Base-by-base conservation (phyloP, 2,797 vertebrate genomes). In the Sorex maritimensis region DNA sequence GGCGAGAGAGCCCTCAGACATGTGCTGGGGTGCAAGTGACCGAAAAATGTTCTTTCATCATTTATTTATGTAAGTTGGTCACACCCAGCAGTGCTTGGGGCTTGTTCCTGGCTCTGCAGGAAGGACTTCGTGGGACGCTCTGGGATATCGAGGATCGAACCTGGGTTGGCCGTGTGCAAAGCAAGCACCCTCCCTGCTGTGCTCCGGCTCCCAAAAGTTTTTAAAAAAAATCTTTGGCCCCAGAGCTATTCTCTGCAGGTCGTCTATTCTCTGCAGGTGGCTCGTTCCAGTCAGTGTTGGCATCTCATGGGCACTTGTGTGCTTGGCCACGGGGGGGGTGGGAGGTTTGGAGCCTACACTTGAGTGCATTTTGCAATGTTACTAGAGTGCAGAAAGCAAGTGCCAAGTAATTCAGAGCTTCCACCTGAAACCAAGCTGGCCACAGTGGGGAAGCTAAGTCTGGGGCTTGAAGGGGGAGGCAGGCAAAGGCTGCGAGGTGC, bases 151-250 rank as follows among this genome's bases (percentile, higher is more conserved):
- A 1, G 17, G 88, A 80, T 61, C 58, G 6, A 23, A 19, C 17
- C 58, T 19, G 21, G 15, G 58, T 61, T 17, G 6, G 58, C 4
- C 55, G 21, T 21, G 19, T 61, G 19, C 17, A 23, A 61, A 61
- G 19, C 15, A 61, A 61, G 21, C 6, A 6, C 21, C 19, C 17
- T 61, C 58, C 15, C 58, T 21, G 58, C 58, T 46, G 68, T 81
- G 44, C 74, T 52, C 49, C 49, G 11, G 13, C 49, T 14, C 49
- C 49, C 49, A 52, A 44, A 65, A 19, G 46, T 69, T 86, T 83
- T 74, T 49, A 52, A 91, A 86, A 24, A 30, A 86, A 65, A 21
- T 75, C 52, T 77, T 75, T 78, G 73, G 65, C 71, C 81, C 6
- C 23, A 24, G 3, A 41, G 44, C 30, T 34, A 34, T 34, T 34